A percentile compares a stretch with the other conserved stretches of the same genome.
phyloP scores from a whole-genome alignment of 1,140 invertebrate genomes.

The Argopecten irradians region DNA sequence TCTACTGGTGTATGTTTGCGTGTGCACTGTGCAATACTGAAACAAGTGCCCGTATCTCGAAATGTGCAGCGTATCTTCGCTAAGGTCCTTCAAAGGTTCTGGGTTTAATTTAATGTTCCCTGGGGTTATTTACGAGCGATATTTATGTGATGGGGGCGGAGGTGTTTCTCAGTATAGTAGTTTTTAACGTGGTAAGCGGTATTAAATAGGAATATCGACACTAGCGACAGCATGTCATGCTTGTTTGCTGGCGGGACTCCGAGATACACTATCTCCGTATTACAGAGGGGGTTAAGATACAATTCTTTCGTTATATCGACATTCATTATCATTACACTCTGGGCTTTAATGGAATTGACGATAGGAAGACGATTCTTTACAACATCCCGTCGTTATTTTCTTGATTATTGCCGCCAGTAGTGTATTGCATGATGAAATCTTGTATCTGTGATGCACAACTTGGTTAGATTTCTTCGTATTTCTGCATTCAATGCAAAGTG shows the following conservation, averaged over 20 bases:
- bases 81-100: background rate
- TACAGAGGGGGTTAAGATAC: no score
- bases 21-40: background rate
- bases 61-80: background rate
- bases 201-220: background rate
- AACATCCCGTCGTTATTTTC: no score
- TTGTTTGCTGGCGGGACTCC: background rate
- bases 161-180: background rate
- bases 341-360: no score
- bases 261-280: background rate
- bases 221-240: background rate
- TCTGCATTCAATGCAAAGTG: no score
- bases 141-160: background rate
- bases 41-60: conserved; percentile 11
- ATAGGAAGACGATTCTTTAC: no score
- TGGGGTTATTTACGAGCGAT: background rate
- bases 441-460: no score
- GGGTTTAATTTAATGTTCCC: conserved; percentile 3
- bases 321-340: no score
- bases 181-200: background rate
- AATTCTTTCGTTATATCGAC: no score
- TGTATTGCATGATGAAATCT: no score
- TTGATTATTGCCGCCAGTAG: no score
- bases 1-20: background rate
- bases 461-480: no score